Percentiles rank a stretch among this genome's conserved stretches.
Evolutionary conservation across 2,113 vertebrate species (phyloP).

Genomic region (Anolis carolinensis): DNA sequence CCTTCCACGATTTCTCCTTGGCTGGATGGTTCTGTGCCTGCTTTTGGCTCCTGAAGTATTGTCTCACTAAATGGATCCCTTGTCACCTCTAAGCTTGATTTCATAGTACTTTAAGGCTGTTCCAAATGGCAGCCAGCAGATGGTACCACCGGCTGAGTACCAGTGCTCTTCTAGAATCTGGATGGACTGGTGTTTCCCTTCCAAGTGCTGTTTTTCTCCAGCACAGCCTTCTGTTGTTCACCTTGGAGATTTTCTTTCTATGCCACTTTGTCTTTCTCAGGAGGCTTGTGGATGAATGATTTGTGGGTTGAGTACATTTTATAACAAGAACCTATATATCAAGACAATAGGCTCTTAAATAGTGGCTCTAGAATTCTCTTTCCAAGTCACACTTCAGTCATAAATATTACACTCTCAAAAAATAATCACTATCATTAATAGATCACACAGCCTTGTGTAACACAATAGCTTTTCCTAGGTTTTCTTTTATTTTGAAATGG

Average conservation of each 20-base stretch:
- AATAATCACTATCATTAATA: not conserved
- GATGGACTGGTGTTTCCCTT: not conserved
- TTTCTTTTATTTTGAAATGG: not conserved
- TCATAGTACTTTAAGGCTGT: not conserved
- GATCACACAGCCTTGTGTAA: not conserved
- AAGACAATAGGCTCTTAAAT: not conserved
- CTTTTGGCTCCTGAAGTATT: not conserved
- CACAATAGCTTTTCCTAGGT: not conserved
- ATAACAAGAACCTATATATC: not conserved
- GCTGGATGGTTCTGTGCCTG: not conserved
- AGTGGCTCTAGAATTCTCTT: not conserved
- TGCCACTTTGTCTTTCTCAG: not conserved
- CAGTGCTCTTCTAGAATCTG: not conserved
- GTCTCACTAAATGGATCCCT: not conserved
- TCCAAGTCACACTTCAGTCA: not conserved
- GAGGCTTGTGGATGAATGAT: not conserved
- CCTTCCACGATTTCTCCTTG: not conserved
- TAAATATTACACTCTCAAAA: not conserved
- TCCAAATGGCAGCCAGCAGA: not conserved
- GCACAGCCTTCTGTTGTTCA: too few relatives aligned
- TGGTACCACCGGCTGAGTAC: not conserved
- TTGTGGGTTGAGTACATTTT: not conserved
- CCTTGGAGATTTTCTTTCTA: not conserved
- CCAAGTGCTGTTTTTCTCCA: not conserved
- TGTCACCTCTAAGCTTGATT: not conserved